A percentile compares a stretch with the other conserved stretches of the same genome.
phyloP scores from a whole-genome alignment of 2,113 vertebrate species.

The Gambusia affinis region DNA sequence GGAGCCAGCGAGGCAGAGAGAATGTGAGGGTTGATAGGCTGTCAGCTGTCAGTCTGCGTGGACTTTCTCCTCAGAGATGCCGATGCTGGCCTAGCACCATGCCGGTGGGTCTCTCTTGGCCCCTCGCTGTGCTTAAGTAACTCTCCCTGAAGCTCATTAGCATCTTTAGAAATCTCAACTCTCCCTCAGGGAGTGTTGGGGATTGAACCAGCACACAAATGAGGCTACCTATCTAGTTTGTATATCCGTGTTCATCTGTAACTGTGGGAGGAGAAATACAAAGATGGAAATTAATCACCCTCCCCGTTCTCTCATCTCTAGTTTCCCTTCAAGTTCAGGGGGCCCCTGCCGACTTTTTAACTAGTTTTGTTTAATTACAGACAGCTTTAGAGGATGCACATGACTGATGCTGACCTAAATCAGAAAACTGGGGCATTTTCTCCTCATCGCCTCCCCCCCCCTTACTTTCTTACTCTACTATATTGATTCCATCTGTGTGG shows the following conservation, averaged over 20 bases:
- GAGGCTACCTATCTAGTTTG: conserved; percentile 69
- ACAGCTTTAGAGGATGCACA: conserved; percentile 64
- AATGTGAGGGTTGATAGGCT: conserved; percentile 44
- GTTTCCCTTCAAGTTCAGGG: conserved; percentile 39
- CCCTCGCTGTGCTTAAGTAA: conserved; percentile 50
- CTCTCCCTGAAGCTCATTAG: conserved; percentile 67
- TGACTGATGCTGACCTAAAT: conserved; percentile 78
- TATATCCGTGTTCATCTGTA: conserved; percentile 33
- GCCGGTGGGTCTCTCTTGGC: conserved; percentile 42
- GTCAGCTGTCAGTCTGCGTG: conserved; percentile 54
- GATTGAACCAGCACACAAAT: conserved; percentile 59
- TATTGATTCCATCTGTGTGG: conserved; percentile 72
- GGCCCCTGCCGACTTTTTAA: conserved; percentile 60
- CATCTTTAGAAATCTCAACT: conserved; percentile 52
- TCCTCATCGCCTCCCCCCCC: not conserved
- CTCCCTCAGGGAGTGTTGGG: conserved; percentile 49
- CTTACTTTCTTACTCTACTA: conserved; percentile 64
- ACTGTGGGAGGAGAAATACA: conserved; percentile 67
- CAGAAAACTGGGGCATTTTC: conserved; percentile 71
- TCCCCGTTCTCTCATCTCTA: conserved; percentile 29
- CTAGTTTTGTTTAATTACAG: conserved; percentile 76
- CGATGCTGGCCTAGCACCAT: conserved; percentile 40
- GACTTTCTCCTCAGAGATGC: conserved; percentile 46
- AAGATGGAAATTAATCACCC: conserved; percentile 68
- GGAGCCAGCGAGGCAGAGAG: conserved; percentile 20